Conservation (phyloP, 1,140 invertebrate genomes). For the Oncopeltus fasciatus region DNA sequence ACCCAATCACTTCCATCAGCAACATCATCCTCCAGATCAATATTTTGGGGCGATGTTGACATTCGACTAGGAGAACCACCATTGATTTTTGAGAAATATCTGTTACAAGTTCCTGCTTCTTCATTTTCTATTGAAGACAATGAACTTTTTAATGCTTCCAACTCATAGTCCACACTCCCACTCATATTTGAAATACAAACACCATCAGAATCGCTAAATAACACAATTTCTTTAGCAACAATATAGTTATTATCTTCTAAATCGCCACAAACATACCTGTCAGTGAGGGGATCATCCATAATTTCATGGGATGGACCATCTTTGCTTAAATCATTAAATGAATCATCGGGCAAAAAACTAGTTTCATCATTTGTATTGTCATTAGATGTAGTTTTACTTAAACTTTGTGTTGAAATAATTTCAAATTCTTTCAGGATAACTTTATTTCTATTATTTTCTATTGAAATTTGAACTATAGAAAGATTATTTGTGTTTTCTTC, state of each 20-base stretch:
- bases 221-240: constrained; percentile 1
- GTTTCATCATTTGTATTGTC: not conserved
- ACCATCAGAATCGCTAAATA: not conserved
- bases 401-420: not conserved
- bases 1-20: not conserved
- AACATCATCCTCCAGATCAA: not conserved
- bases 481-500: not conserved
- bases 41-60: not conserved
- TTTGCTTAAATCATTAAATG: no score
- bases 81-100: not conserved
- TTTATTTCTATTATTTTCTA: not conserved
- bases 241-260: not conserved
- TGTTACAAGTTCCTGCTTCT: not conserved
- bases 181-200: not conserved
- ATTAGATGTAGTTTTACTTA: not conserved
- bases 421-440: not conserved
- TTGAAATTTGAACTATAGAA: not conserved
- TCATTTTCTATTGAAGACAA: not conserved
- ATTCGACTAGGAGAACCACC: not conserved
- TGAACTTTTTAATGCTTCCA: not conserved
- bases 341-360: not conserved
- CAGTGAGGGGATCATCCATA: not conserved
- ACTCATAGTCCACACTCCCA: not conserved
- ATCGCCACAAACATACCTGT: not conserved
- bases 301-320: not conserved